Evolutionary conservation across 2,113 vertebrate species (phyloP).

Genomic region (Eupsittula cactorum): DNA sequence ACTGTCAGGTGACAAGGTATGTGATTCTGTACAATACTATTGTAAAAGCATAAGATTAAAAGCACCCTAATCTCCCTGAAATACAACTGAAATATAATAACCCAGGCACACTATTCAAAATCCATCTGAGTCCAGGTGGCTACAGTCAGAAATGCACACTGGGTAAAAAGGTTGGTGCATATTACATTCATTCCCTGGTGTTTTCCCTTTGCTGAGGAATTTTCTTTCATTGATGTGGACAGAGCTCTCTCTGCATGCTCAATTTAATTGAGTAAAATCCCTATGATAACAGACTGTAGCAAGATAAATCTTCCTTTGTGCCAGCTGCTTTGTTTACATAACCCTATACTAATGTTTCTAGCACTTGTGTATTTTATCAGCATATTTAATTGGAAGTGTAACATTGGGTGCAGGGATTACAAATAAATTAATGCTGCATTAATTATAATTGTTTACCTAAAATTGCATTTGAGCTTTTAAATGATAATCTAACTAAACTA

Average conservation of each 20-base stretch:
- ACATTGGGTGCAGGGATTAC: neutral
- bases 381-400: neutral
- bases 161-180: neutral
- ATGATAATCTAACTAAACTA: neutral
- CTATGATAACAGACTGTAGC: neutral
- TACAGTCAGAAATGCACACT: neutral
- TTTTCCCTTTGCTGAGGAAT: neutral
- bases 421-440: neutral
- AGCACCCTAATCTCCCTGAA: neutral
- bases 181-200: neutral
- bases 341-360: neutral
- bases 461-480: neutral
- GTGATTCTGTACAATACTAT: neutral
- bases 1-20: neutral
- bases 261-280: conserved; percentile 11
- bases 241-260: neutral
- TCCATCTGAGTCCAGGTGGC: neutral
- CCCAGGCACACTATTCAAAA: neutral
- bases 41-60: neutral
- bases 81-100: neutral
- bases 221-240: neutral
- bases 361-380: neutral
- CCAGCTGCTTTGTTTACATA: neutral
- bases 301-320: neutral
- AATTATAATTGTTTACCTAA: neutral